Conservation (phyloP, 2,113 vertebrate genomes). For the Pangasianodon gigas region DNA sequence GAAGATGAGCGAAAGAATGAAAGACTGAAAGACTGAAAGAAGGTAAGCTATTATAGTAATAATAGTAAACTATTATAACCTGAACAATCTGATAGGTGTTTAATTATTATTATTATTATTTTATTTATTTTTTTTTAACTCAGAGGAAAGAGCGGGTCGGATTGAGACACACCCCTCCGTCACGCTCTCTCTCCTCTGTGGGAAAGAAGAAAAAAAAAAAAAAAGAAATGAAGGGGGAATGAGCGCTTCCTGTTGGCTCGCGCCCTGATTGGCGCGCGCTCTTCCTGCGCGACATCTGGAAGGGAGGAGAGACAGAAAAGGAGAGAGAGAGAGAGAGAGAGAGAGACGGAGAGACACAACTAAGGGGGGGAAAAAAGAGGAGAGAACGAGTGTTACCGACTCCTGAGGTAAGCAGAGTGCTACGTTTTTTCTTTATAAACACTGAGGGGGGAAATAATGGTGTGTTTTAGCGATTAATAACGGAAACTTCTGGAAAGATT, state of each 20-base stretch:
- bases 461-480: background rate
- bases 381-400: background rate
- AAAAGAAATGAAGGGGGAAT: constrained; percentile 1
- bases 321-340: constrained; percentile 16
- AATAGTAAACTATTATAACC: too few species aligned
- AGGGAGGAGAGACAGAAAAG: constrained; percentile 44
- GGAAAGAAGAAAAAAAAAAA: background rate
- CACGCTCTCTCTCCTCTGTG: constrained; percentile 3
- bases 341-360: constrained; percentile 5
- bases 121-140: background rate
- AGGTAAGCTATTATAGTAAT: too few species aligned
- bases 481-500: background rate
- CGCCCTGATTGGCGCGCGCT: constrained; percentile 40
- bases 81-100: too few species aligned
- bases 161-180: constrained; percentile 17
- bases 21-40: background rate
- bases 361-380: background rate
- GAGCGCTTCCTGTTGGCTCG: constrained; percentile 50
- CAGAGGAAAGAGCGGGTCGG: background rate
- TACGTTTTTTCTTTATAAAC: background rate
- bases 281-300: constrained; percentile 57
- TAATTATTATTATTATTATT: too few species aligned
- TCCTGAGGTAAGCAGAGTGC: constrained; percentile 42
- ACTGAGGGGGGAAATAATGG: too few species aligned
- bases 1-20: background rate